Conservation (phyloP, 2,113 vertebrate species). For the Calypte anna region DNA sequence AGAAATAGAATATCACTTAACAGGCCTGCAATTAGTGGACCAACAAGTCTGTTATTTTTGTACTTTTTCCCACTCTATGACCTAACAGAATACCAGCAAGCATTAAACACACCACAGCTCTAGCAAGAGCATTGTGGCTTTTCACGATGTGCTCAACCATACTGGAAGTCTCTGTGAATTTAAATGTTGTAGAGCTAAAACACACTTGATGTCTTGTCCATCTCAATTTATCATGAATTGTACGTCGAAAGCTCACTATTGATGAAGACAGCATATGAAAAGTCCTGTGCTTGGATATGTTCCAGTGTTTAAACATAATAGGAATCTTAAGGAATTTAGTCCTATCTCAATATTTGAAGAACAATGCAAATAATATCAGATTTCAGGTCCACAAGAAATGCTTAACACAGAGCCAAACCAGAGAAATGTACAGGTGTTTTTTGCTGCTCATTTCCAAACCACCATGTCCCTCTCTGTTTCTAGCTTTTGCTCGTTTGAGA, state of each 20-base stretch:
- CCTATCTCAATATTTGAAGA: constrained; percentile 59
- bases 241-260: constrained; percentile 49
- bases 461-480: not conserved
- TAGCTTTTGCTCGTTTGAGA: constrained; percentile 14
- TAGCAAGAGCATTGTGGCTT: constrained; percentile 39
- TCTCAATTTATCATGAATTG: constrained; percentile 71
- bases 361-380: constrained; percentile 60
- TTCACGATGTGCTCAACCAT: not conserved
- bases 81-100: constrained; percentile 46
- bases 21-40: constrained; percentile 74
- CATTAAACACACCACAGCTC: constrained; percentile 10
- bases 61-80: constrained; percentile 75
- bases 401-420: constrained; percentile 33
- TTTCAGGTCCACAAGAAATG: constrained; percentile 18
- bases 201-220: constrained; percentile 75
- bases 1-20: constrained; percentile 73
- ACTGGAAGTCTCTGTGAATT: constrained; percentile 71
- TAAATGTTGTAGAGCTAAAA: constrained; percentile 72
- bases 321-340: constrained; percentile 56
- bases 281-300: constrained; percentile 59
- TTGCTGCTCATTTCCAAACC: constrained; percentile 40
- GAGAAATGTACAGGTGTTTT: constrained; percentile 61
- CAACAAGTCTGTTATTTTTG: constrained; percentile 78
- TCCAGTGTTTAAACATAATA: constrained; percentile 64
- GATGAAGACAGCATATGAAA: constrained; percentile 70